These are phyloP conservation scores for Hoplostethus mediterraneus DNA, from an alignment of 2,797 vertebrate genomes.

Conservation along the genomic window DNA sequence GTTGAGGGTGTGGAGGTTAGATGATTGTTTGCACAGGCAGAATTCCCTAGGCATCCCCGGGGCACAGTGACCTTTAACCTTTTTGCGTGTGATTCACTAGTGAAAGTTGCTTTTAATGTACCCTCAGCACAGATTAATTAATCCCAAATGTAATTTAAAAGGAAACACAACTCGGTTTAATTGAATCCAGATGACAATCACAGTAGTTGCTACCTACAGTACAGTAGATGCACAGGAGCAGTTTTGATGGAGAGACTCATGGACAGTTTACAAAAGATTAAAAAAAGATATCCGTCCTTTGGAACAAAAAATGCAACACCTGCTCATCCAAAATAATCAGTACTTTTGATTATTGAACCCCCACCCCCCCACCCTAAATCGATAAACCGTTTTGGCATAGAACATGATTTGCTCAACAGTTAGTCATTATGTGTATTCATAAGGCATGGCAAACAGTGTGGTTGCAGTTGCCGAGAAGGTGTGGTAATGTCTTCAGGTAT, in stretches of 20 bases:
- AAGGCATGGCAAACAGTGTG: neutral
- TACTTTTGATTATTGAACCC: too few relatives aligned
- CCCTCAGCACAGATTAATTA: neutral
- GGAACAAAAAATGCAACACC: too few relatives aligned
- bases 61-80: neutral
- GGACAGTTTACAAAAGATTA: neutral
- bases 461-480: conserved; percentile 1
- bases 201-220: too few relatives aligned
- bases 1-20: conserved; percentile 39
- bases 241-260: conserved; percentile 9
- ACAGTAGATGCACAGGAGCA: neutral
- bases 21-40: conserved; percentile 37
- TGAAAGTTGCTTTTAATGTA: neutral
- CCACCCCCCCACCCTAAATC: too few relatives aligned
- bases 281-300: too few relatives aligned
- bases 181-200: conserved; percentile 21
- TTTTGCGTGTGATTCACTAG: neutral
- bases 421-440: too few relatives aligned
- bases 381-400: too few relatives aligned
- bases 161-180: conserved; percentile 11
- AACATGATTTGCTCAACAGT: too few relatives aligned
- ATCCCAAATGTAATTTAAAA: neutral
- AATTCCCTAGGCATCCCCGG: neutral
- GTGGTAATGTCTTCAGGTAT: conserved; percentile 6
- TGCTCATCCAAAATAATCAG: too few relatives aligned